Evolutionary conservation across 2,888 invertebrate genomes (phyloP).

Genomic region (Tipula confusa): DNA sequence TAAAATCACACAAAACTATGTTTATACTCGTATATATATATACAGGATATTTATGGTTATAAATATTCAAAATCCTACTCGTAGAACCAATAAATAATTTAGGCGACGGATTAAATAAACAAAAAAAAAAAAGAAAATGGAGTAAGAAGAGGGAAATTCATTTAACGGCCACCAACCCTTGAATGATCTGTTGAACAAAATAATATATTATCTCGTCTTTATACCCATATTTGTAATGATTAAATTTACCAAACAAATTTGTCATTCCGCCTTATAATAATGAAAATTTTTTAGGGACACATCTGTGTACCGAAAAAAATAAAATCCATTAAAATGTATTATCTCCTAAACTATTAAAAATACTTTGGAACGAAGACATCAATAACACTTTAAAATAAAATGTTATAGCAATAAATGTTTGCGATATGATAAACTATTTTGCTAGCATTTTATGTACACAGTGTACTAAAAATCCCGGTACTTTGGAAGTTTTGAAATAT

Average conservation of each 20-base stretch:
- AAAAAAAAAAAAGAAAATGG: too few species aligned
- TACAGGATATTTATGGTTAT: not conserved
- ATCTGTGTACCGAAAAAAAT: conserved; percentile 1
- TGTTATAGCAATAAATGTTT: not conserved
- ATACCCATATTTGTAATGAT: not conserved
- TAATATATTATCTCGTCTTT: not conserved
- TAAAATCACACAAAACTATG: not conserved
- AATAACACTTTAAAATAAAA: not conserved
- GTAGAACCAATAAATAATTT: not conserved
- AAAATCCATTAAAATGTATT: not conserved
- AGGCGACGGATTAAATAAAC: not conserved
- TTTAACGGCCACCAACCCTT: not conserved
- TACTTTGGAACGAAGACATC: not conserved
- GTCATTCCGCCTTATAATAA: not conserved
- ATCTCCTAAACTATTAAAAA: not conserved
- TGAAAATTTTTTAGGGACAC: not conserved
- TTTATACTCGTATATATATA: not conserved
- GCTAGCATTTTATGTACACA: too few species aligned
- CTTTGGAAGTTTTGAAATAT: too few species aligned
- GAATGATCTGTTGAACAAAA: not conserved
- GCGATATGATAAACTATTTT: not conserved
- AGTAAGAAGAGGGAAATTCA: not conserved
- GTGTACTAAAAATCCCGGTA: not conserved
- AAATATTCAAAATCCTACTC: not conserved
- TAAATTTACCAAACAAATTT: not conserved